Conservation (phyloP, 2,113 vertebrate genomes). For the Microcebus ravelobensis region DNA sequence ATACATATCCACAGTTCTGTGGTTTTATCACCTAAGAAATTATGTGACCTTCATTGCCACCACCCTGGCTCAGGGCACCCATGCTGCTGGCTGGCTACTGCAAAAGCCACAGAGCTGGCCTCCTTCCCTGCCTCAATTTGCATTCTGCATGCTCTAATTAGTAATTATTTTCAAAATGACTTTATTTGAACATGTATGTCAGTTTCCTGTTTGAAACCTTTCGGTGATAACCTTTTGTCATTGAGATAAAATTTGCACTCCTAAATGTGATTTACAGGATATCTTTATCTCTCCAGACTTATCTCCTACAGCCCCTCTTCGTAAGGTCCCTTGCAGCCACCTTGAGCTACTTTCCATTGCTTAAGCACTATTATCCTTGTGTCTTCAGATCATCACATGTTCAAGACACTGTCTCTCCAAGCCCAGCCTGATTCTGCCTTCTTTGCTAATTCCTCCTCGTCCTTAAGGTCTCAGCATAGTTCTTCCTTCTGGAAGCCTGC, state of each 20-base stretch:
- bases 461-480: background rate
- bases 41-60: background rate
- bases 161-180: background rate
- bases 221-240: background rate
- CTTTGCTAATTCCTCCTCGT: background rate
- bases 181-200: background rate
- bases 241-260: background rate
- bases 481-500: background rate
- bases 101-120: background rate
- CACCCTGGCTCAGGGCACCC: too few relatives aligned
- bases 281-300: background rate
- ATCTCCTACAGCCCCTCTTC: background rate
- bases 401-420: background rate
- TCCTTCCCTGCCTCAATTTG: background rate
- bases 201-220: background rate
- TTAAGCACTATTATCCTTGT: background rate
- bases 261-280: too few relatives aligned
- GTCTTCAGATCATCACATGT: background rate
- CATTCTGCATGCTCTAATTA: background rate
- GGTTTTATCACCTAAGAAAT: background rate
- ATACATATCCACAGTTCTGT: accelerated
- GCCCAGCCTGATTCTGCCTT: background rate
- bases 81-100: background rate
- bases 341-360: accelerated
- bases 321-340: background rate